phyloP scores from a whole-genome alignment of 64 coral and sea anemone species.

The Stichodactyla mertensii region DNA sequence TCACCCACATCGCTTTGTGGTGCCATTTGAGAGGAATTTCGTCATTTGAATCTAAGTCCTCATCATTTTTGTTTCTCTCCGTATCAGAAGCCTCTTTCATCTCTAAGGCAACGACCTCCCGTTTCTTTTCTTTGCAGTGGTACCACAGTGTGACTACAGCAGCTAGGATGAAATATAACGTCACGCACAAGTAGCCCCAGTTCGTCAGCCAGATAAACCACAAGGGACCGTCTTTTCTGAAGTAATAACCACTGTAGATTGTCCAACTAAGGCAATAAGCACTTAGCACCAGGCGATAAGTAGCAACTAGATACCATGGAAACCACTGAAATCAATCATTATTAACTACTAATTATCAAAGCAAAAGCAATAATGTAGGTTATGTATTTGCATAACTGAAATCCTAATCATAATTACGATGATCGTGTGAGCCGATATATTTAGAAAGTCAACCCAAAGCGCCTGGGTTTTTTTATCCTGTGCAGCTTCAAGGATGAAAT shows the following conservation, averaged over 20 bases:
- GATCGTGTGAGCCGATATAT: too few relatives aligned
- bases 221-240: slow-evolving; percentile 23
- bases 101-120: slow-evolving; percentile 37
- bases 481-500: too few relatives aligned
- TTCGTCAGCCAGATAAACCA: slow-evolving; percentile 80
- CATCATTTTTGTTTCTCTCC: slow-evolving; percentile 3
- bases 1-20: slow-evolving; percentile 65
- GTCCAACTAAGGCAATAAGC: slow-evolving; percentile 62
- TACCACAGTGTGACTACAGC: slow-evolving; percentile 44
- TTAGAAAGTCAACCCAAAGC: too few relatives aligned
- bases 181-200: slow-evolving; percentile 60
- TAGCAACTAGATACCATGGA: background rate
- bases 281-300: slow-evolving; percentile 39
- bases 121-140: slow-evolving; percentile 23
- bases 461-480: too few relatives aligned
- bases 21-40: slow-evolving; percentile 46
- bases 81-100: slow-evolving; percentile 31
- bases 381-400: too few relatives aligned
- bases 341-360: background rate
- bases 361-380: too few relatives aligned
- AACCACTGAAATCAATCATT: slow-evolving; percentile 25
- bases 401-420: too few relatives aligned
- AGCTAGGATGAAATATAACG: slow-evolving; percentile 48
- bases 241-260: slow-evolving; percentile 60
- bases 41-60: slow-evolving; percentile 9